These are phyloP conservation scores for Ectobius pallidus DNA, from an alignment of 2,888 invertebrate species.

Conservation along the genomic window DNA sequence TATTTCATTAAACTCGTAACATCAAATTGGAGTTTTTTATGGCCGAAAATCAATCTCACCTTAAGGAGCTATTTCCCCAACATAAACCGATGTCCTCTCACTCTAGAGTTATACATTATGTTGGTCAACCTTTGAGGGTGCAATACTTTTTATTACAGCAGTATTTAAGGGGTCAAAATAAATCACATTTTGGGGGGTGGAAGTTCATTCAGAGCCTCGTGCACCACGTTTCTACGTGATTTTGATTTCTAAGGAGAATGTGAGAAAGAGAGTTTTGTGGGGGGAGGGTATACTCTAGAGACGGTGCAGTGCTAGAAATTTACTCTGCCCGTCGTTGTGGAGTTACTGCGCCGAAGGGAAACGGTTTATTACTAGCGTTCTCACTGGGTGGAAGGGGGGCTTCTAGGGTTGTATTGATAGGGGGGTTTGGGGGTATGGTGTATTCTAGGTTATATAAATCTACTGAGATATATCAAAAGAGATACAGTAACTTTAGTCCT, in stretches of 20 bases:
- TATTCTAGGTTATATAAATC: too few relatives aligned
- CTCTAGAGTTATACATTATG: too few relatives aligned
- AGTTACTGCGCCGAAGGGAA: constrained; percentile 29
- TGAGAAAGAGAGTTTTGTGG: neutral
- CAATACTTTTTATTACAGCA: constrained; percentile 14
- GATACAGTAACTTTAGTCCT: too few relatives aligned
- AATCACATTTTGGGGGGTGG: constrained; percentile 2
- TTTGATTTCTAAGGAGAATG: constrained; percentile 12
- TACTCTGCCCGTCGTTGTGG: constrained; percentile 10
- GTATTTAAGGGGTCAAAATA: constrained; percentile 3
- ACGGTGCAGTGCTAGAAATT: constrained; percentile 16
- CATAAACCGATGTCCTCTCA: too few relatives aligned
- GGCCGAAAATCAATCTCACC: too few relatives aligned
- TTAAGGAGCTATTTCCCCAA: too few relatives aligned
- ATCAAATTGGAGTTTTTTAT: too few relatives aligned
- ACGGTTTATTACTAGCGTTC: constrained; percentile 12
- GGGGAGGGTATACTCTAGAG: neutral
- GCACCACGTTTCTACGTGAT: constrained; percentile 2
- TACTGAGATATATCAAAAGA: too few relatives aligned
- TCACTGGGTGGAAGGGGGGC: neutral
- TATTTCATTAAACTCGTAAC: too few relatives aligned
- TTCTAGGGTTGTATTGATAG: neutral
- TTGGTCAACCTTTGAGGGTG: neutral
- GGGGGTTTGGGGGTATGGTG: neutral
- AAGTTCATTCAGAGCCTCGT: neutral